Evolutionary conservation across 2,888 invertebrate species (phyloP).

Genomic region (Xestobium rufovillosum): DNA sequence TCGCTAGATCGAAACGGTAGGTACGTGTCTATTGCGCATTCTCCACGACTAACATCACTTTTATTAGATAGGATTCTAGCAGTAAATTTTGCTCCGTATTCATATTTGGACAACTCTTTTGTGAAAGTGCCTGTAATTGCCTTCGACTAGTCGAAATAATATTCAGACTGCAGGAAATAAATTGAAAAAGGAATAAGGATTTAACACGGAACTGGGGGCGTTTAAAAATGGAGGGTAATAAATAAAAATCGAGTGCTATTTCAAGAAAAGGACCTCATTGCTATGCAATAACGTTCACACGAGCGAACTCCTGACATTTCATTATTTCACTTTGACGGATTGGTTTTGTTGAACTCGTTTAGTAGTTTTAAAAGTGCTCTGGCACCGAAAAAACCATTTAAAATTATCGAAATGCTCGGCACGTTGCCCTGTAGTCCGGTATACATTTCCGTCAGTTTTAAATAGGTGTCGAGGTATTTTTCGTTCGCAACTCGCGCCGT

Average conservation of each 20-base stretch:
- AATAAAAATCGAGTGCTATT: neutral
- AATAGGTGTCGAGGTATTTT: conserved; percentile 1
- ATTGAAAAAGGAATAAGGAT: too few relatives aligned
- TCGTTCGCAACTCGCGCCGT: too few relatives aligned
- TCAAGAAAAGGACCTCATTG: conserved; percentile 1
- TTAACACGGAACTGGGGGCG: too few relatives aligned
- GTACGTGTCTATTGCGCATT: too few relatives aligned
- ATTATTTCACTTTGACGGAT: conserved; percentile 27
- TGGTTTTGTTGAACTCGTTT: conserved; percentile 26
- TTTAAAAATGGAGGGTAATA: neutral
- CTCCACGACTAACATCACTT: too few relatives aligned
- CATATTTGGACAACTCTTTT: too few relatives aligned
- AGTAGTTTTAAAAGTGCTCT: conserved; percentile 19
- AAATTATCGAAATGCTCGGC: conserved; percentile 10
- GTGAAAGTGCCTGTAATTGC: too few relatives aligned
- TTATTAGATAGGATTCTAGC: too few relatives aligned
- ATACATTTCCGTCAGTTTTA: conserved; percentile 3
- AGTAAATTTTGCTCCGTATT: too few relatives aligned
- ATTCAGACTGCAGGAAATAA: too few relatives aligned
- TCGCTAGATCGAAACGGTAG: too few relatives aligned
- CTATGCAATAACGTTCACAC: conserved; percentile 1
- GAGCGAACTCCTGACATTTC: conserved; percentile 25
- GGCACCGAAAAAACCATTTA: conserved; percentile 16
- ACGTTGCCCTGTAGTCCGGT: neutral
- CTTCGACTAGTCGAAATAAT: too few relatives aligned